Base-by-base conservation (phyloP, 2,888 invertebrate genomes). In the Polydrusus tereticollis region DNA sequence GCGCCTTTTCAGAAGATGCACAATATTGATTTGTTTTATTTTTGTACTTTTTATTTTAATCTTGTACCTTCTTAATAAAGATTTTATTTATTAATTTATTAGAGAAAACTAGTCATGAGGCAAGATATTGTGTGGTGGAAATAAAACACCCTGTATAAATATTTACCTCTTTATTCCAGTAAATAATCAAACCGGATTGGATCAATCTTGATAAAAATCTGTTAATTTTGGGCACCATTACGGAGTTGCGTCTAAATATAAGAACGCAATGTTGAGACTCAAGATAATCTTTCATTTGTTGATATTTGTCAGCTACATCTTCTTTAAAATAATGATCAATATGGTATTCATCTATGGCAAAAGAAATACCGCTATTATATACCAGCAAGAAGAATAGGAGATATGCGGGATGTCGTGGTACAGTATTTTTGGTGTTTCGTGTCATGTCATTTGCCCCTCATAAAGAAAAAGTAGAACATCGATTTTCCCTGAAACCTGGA, bases 291-390 rank as follows among this genome's bases (percentile, higher is more conserved):
- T 64, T 69, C 69, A 69, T 69, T 1, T 36, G 18, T 41, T 36
- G 23, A 36, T 69, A 69, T 10, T 69, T 43, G 3, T 69, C 16
- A 5, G 47, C 21, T 47, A 58, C 18, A 20, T 69, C 63, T 21
- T 62, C 57, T 43, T 57, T 29, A 45, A 69, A 10, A 21, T 45
- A 69, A 5, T 63, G n/a, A 23, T 63, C 63, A n/a, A 69, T 57
- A 45, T 69, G 45, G n/a, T 12, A 45, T 29, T 23, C n/a, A 16
- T 47, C 69, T 69, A 36, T 5, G 57, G 58, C 21, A 50, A 47
- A 38, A 45, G n/a, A 5, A 47, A 29, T 33, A 16, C n/a, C n/a
- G n/a, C n/a, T n/a, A n/a, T n/a, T 47, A 47, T 47, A 47, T 26
- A 5, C 3, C 18, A 50, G 23, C 6, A 20, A 1, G 23, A 3